Percentiles rank a stretch among this genome's conserved stretches.
Conservation (phyloP, 2,113 vertebrate genomes). For the Natator depressus region DNA sequence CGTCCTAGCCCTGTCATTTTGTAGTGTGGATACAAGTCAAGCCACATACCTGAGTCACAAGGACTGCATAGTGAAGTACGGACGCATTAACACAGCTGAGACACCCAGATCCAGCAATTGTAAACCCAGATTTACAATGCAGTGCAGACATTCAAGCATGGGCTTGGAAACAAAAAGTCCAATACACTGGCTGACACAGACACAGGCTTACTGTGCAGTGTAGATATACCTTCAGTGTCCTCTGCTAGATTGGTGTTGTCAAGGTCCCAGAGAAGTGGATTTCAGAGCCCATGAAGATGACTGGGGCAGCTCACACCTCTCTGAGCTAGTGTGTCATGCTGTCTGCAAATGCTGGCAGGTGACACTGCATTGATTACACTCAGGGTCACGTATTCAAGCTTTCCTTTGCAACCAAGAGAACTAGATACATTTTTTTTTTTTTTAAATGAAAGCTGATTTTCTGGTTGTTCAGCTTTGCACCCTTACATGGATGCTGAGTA, state of each 20-base stretch:
- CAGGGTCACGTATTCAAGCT: not conserved
- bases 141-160: not conserved
- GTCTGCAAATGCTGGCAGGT: fast-evolving
- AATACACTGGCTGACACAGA: not conserved
- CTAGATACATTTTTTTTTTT: not conserved
- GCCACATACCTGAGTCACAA: not conserved
- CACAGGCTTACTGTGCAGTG: not conserved
- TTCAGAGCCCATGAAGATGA: not conserved
- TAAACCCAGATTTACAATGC: not conserved
- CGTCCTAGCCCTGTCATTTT: not conserved
- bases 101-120: not conserved
- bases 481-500: not conserved
- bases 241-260: not conserved
- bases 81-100: not conserved
- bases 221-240: not conserved
- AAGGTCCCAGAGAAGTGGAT: not conserved
- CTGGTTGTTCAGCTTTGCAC: not conserved
- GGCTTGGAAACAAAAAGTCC: not conserved
- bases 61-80: not conserved
- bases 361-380: not conserved
- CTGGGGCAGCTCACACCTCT: not conserved
- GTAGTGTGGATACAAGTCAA: not conserved
- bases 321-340: fast-evolving
- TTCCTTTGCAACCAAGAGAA: not conserved
- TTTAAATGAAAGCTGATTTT: not conserved